Percentiles rank a stretch among this genome's conserved stretches.
Conservation (phyloP, 2,113 vertebrate genomes). For the Thinocorus orbignyianus region DNA sequence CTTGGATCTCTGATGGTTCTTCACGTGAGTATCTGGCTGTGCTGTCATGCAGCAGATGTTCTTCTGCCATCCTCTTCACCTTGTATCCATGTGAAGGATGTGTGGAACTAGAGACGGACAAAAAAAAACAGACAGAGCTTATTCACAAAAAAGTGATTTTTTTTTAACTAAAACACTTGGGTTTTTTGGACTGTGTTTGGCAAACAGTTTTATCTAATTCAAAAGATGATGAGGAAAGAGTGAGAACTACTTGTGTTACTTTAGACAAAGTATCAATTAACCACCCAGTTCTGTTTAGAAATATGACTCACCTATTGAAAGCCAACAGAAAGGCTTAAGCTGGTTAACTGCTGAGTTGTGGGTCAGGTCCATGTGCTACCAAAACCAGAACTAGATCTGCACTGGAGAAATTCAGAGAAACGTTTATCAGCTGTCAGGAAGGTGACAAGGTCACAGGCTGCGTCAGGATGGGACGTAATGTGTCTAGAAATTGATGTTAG, state of each 20-base stretch:
- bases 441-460: background rate
- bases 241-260: background rate
- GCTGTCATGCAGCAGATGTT: background rate
- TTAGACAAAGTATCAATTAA: background rate
- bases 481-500: background rate
- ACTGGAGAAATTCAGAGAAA: background rate
- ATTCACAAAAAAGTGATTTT: background rate
- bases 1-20: background rate
- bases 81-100: background rate
- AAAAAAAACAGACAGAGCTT: background rate
- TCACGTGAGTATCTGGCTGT: background rate
- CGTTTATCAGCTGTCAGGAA: background rate
- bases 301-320: background rate
- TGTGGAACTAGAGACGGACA: background rate
- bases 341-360: background rate
- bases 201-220: background rate
- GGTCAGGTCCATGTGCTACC: background rate
- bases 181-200: background rate
- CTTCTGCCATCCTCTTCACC: background rate
- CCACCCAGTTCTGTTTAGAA: background rate
- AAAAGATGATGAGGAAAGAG: background rate
- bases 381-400: background rate
- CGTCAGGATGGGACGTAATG: fast-evolving
- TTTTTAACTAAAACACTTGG: background rate
- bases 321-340: background rate